phyloP scores from a whole-genome alignment of 23 tunicate species.

The Corella eumyota region DNA sequence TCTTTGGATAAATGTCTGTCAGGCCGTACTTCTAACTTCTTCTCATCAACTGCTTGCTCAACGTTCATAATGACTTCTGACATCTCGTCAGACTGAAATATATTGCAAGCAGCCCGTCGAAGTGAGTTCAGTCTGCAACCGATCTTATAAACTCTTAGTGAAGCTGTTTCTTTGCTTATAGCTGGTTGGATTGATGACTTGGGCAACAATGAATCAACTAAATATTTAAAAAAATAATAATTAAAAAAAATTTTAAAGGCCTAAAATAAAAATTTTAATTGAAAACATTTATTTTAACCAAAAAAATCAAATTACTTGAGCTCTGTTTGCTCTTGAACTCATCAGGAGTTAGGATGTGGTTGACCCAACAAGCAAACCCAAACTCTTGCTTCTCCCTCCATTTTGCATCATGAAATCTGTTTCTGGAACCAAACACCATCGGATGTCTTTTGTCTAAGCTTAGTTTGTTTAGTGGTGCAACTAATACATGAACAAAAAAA shows the following conservation, averaged over 20 bases:
- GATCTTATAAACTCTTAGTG: conserved; percentile 24
- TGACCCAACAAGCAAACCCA: conserved; percentile 27
- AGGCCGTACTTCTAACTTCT: conserved; percentile 8
- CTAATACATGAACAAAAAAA: too few species aligned
- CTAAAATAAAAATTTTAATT: not conserved
- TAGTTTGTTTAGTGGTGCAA: too few species aligned
- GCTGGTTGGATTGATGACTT: too few species aligned
- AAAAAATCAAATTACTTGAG: too few species aligned
- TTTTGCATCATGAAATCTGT: conserved; percentile 26
- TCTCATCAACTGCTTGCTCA: conserved; percentile 34
- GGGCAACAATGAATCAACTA: too few species aligned
- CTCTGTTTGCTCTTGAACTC: too few species aligned
- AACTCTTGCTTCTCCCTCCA: conserved; percentile 51
- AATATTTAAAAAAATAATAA: too few species aligned
- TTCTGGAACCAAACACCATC: conserved; percentile 12
- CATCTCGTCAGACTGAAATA: conserved; percentile 7
- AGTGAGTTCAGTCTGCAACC: conserved; percentile 9
- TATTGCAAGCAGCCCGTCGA: conserved; percentile 8
- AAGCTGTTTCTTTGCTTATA: conserved; percentile 31
- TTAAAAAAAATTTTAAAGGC: not conserved
- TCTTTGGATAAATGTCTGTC: conserved; percentile 36
- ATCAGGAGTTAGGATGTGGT: conserved; percentile 46
- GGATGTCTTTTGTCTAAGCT: too few species aligned
- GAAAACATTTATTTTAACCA: not conserved
- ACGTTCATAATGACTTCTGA: conserved; percentile 11